These are phyloP conservation scores for Galerucella calmariensis DNA, from an alignment of 2,888 invertebrate genomes.

Conservation along the genomic window DNA sequence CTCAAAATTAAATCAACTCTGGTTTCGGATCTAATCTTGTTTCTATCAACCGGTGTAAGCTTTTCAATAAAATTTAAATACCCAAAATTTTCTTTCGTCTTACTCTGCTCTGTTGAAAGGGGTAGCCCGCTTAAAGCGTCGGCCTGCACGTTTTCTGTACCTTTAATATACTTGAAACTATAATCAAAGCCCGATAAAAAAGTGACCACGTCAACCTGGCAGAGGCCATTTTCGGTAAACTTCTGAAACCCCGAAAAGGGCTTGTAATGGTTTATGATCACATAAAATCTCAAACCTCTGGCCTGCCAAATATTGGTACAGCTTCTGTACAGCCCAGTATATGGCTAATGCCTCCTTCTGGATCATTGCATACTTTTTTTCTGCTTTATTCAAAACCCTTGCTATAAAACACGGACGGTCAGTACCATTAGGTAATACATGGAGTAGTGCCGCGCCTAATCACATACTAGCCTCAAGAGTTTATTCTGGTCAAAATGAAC, in stretches of 20 bases:
- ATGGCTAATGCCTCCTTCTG: constrained; percentile 42
- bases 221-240: constrained; percentile 54
- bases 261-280: constrained; percentile 57
- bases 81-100: background rate
- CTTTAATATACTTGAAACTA: constrained; percentile 11
- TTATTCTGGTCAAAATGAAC: constrained; percentile 32
- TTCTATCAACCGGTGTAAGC: constrained; percentile 1
- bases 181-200: constrained; percentile 30
- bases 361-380: constrained; percentile 38
- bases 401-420: constrained; percentile 44
- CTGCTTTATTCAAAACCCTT: constrained; percentile 34
- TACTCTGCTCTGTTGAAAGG: background rate
- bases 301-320: constrained; percentile 54
- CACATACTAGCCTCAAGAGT: constrained; percentile 32
- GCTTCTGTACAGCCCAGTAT: constrained; percentile 46
- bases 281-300: constrained; percentile 48
- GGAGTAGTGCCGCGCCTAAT: constrained; percentile 36
- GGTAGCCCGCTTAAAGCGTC: constrained; percentile 14
- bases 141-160: constrained; percentile 18
- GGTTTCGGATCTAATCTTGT: constrained; percentile 12
- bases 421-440: constrained; percentile 35
- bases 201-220: constrained; percentile 37
- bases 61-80: constrained; percentile 16
- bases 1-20: background rate
- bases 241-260: constrained; percentile 48